Conservation (phyloP, 2,797 vertebrate genomes). For the Masticophis lateralis region DNA sequence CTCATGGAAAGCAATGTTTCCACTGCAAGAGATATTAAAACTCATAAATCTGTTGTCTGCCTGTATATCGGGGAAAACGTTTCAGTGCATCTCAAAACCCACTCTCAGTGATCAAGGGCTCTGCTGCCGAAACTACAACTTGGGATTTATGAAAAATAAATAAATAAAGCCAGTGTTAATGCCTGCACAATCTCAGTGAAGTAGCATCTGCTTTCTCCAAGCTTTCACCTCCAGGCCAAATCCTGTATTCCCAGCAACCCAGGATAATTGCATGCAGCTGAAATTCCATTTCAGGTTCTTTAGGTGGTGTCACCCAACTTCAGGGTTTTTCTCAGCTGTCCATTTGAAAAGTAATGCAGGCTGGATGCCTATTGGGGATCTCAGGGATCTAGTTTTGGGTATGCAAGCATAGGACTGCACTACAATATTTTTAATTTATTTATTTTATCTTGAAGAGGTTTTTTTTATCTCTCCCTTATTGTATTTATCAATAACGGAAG, state of each 20-base stretch:
- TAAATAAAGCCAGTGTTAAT: neutral
- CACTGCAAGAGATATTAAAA: constrained; percentile 20
- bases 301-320: neutral
- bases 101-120: constrained; percentile 7
- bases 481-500: neutral
- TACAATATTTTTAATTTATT: neutral
- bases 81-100: neutral
- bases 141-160: constrained; percentile 18
- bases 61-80: neutral
- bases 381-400: neutral
- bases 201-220: constrained; percentile 7
- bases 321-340: neutral
- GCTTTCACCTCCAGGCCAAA: constrained; percentile 6
- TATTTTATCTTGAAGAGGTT: neutral
- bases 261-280: constrained; percentile 18
- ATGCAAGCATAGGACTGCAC: neutral
- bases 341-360: neutral
- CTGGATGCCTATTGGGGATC: neutral
- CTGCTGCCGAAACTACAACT: constrained; percentile 9
- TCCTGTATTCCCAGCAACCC: neutral
- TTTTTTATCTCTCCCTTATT: neutral
- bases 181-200: neutral
- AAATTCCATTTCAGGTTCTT: neutral
- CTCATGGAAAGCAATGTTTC: constrained; percentile 2
- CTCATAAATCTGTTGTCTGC: constrained; percentile 14